Evolutionary conservation across 2,113 vertebrate species (phyloP), one percentile per base, ranked within the genome.

Genomic region (Carassius carassius): DNA sequence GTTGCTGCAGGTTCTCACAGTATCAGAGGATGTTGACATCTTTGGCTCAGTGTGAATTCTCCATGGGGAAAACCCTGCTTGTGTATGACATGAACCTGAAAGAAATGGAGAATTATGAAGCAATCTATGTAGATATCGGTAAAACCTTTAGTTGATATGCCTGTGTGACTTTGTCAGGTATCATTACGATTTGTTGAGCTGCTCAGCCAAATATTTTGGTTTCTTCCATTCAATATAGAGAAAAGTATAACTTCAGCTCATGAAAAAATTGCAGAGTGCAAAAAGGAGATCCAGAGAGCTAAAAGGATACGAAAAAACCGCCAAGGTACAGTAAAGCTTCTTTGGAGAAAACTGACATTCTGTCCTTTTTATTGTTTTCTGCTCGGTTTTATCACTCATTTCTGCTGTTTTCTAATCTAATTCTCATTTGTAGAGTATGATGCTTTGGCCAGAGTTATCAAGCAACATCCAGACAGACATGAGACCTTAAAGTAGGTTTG

Each of bases 61-160:
- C 98, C 23, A 98, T 99, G 98, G 97, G 97, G 54, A 99, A 99
- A 93, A 99, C 98, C 1, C 92, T 99, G 78, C 94, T 99, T 84
- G 98, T 99, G 5, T 98, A 99, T 78, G 96, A 99, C 78, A 99
- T 99, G 98, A 99, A 99, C 91, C 95, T 99, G 56, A 94, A 94
- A 87, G 98, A 99, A 93, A 99, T 99, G 98, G 97, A 99, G 88
- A 99, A 99, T 84, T 99, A 99, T 88, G 98, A 98, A 92, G 97
- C 95, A 91, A 99, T 98, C 88, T 99, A 99, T 88, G 91, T 94
- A 54, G 96, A 98, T 84, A 99, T 99, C 90, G 98, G 98, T 99
- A 94, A 63, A 82, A 84, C 41, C 63, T 58, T 7, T 2, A 9
- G 14, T 44, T 62, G 3, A 74, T 21, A 3, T 14, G 17, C 2